Conservation (phyloP, 1,140 invertebrate species). For the Lamellibrachia luymesi region DNA sequence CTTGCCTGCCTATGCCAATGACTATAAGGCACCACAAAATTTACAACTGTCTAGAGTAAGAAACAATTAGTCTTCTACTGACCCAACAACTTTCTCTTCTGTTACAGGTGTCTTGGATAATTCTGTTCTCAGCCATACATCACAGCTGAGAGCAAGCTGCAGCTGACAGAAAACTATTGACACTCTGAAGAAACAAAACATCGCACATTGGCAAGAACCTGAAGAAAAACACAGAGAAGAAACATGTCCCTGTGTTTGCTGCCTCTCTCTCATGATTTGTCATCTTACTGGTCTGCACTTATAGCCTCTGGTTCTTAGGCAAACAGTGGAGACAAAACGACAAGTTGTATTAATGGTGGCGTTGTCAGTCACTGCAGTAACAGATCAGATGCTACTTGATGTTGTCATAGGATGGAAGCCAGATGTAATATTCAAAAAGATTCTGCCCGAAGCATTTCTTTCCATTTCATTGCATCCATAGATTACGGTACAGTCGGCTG, state of each 20-base stretch:
- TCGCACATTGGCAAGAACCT: too few species aligned
- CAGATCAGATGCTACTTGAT: background rate
- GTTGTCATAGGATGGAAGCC: background rate
- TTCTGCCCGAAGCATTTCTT: background rate
- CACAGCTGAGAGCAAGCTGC: background rate
- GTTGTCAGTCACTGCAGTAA: background rate
- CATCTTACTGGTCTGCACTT: too few species aligned
- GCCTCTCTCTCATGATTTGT: too few species aligned
- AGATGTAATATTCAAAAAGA: background rate
- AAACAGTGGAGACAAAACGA: background rate
- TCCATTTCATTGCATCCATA: background rate
- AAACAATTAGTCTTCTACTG: background rate
- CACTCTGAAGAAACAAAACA: too few species aligned
- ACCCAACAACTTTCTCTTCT: background rate
- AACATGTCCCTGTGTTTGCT: too few species aligned
- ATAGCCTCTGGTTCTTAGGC: background rate
- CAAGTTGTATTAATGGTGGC: background rate
- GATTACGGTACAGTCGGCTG: background rate
- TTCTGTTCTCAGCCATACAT: constrained; percentile 3
- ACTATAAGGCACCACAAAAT: too few species aligned
- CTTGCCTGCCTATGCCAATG: too few species aligned
- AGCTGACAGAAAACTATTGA: too few species aligned
- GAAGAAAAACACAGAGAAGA: too few species aligned
- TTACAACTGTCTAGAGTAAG: background rate
- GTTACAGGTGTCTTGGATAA: constrained; percentile 15